Evolutionary conservation across 92 coral and sea anemone genomes (phyloP).

Genomic region (Heliopora coerulea): DNA sequence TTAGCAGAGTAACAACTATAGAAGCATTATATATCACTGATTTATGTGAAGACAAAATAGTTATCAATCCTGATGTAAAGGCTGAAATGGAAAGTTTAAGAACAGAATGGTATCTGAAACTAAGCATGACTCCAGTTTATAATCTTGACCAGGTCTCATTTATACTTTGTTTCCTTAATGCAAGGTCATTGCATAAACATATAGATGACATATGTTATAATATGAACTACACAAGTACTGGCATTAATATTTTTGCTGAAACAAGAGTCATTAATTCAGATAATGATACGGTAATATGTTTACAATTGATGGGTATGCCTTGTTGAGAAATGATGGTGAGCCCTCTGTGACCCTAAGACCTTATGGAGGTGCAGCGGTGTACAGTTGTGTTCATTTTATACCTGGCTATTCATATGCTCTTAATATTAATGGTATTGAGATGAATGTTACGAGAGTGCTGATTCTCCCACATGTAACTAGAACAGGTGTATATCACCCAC

Average conservation of each 20-base stretch:
- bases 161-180: conserved; percentile 34
- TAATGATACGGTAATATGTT: conserved; percentile 18
- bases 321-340: conserved; percentile 61
- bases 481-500: conserved; percentile 39
- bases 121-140: conserved; percentile 44
- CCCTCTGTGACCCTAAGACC: conserved; percentile 27
- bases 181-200: conserved; percentile 38
- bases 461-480: conserved; percentile 45
- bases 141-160: conserved; percentile 13
- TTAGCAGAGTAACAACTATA: conserved; percentile 45
- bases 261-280: conserved; percentile 6
- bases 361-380: conserved; percentile 30
- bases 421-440: conserved; percentile 61
- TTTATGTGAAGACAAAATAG: conserved; percentile 51
- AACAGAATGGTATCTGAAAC: conserved; percentile 34
- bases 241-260: conserved; percentile 34
- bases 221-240: conserved; percentile 28
- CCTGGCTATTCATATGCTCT: conserved; percentile 54
- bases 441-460: conserved; percentile 37
- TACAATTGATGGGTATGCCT: conserved; percentile 42
- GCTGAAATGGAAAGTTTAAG: conserved; percentile 48
- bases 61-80: conserved; percentile 64
- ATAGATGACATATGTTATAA: conserved; percentile 32
- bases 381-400: conserved; percentile 34
- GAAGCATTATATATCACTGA: conserved; percentile 48